Evolutionary conservation across 2,113 vertebrate species (phyloP), one percentile per base, ranked within the genome.

Genomic region (Arothron firmamentum): DNA sequence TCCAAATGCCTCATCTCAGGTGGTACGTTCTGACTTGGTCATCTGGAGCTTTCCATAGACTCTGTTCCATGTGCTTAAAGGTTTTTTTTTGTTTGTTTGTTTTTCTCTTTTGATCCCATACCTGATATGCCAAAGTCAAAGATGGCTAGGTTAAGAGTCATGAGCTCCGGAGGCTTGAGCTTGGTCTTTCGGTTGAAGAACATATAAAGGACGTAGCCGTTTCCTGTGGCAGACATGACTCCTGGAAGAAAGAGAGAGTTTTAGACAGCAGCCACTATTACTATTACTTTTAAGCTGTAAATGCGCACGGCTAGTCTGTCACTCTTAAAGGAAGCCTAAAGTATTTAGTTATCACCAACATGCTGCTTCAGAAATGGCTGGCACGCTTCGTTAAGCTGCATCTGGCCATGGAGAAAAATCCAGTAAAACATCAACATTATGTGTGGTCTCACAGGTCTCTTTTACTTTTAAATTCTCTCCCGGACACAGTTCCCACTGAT

Each of bases 121-220:
- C 96, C 94, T 94, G 96, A 95, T 84, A 98, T 97, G 14, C 96
- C 95, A 78, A 98, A 91, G 82, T 98, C 96, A 64, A 94, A 97
- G 70, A 98, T 75, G 42, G 96, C 95, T 54, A 98, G 86, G 87
- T 98, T 98, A 67, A 96, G 88, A 1, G 93, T 98, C 95, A 98
- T 95, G 73, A 98, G 90, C 86, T 98, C 96, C 17, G 95, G 93
- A 15, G 96, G 95, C 80, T 91, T 93, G 81, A 98, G 67, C 82
- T 98, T 98, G 80, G 91, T 94, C 86, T 95, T 97, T 60, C 93
- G 76, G 85, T 89, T 95, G 79, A 88, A 82, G 60, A 92, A 91
- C 91, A 91, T 93, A 72, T 91, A 96, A 76, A 98, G 90, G 83
- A 98, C 94, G 58, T 96, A 98, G 11, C 96, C 94, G 46, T 98